A percentile compares a stretch with the other conserved stretches of the same genome.
phyloP scores from a whole-genome alignment of 2,113 vertebrate species.

The Pterophyllum scalare region DNA sequence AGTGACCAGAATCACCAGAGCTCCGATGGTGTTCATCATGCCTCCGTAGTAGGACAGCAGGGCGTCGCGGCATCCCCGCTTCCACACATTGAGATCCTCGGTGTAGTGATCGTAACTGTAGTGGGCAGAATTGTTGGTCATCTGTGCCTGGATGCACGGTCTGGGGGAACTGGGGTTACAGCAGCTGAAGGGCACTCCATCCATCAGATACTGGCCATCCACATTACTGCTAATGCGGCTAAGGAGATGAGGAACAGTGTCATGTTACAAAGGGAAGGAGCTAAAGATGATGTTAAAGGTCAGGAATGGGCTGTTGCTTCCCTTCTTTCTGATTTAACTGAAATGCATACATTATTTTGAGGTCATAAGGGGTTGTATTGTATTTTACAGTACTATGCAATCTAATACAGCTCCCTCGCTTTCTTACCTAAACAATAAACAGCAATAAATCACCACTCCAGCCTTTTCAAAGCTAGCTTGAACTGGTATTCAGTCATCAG shows the following conservation, averaged over 20 bases:
- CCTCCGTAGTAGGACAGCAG: conserved; percentile 90
- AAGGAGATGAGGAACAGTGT: conserved; percentile 24
- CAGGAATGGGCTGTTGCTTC: neutral
- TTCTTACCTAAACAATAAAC: neutral
- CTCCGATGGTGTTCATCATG: conserved; percentile 92
- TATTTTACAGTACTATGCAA: neutral
- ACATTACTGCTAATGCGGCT: conserved; percentile 97
- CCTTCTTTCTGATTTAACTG: neutral
- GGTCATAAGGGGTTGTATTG: neutral
- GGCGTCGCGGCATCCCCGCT: conserved; percentile 87
- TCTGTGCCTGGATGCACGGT: conserved; percentile 94
- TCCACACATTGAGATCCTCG: conserved; percentile 97
- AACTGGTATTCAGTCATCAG: neutral
- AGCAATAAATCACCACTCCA: neutral
- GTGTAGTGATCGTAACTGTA: conserved; percentile 98
- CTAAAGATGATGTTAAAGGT: neutral
- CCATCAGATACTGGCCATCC: conserved; percentile 93
- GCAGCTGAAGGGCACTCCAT: conserved; percentile 97
- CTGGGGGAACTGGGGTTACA: conserved; percentile 95
- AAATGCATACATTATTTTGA: neutral
- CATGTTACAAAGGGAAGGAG: conserved; percentile 8
- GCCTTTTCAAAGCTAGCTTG: neutral
- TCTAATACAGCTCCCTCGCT: neutral
- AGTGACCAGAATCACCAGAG: conserved; percentile 83
- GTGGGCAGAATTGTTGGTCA: conserved; percentile 97